Evolutionary conservation across 1,140 invertebrate genomes (phyloP).

Genomic region (Drosophila littoralis): DNA sequence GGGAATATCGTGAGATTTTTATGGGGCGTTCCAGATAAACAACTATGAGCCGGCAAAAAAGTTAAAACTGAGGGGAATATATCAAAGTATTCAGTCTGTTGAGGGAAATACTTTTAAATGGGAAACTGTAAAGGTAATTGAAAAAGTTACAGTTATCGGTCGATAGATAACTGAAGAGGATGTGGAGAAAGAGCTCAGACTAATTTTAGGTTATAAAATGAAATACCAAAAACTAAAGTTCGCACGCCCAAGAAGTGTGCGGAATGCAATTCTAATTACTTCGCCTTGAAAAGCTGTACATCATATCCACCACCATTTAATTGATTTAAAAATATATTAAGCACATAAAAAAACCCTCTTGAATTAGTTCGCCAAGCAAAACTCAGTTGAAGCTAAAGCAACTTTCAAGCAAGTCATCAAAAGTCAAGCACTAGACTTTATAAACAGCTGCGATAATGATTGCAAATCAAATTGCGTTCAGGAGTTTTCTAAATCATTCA

Average conservation of each 20-base stretch:
- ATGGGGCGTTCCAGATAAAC: conserved; percentile 38
- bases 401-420: conserved; percentile 46
- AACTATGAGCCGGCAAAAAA: conserved; percentile 22
- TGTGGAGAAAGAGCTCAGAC: no score
- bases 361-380: not conserved
- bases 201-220: no score
- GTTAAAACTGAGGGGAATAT: not conserved
- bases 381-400: conserved; percentile 9
- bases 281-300: no score
- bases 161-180: no score
- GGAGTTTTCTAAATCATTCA: conserved; percentile 58
- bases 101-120: not conserved
- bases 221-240: no score
- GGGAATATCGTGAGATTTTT: conserved; percentile 38
- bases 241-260: no score
- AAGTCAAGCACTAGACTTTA: conserved; percentile 3
- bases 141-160: not conserved
- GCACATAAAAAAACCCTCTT: no score
- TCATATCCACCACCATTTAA: no score
- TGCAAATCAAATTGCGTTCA: conserved; percentile 65
- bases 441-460: conserved; percentile 45
- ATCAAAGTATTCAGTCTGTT: not conserved
- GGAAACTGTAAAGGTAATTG: conserved; percentile 14
- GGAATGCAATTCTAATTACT: no score
- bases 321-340: no score